phyloP scores from a whole-genome alignment of 2,888 invertebrate genomes.

The Hipparchia semele region DNA sequence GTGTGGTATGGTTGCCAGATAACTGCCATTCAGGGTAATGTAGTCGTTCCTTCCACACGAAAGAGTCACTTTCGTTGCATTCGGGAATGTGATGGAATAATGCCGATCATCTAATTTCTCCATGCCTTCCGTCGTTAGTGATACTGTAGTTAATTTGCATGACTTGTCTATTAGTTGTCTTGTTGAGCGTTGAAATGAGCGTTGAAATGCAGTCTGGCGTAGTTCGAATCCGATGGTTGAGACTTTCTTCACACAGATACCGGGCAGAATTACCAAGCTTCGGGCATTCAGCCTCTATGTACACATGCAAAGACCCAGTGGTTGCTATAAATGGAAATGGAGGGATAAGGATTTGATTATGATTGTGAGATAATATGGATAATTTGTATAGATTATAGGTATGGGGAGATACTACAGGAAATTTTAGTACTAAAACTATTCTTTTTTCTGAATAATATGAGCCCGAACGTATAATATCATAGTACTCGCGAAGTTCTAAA shows the following conservation, averaged over 20 bases:
- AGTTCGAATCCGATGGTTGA: background rate
- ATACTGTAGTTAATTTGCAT: background rate
- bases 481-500: background rate
- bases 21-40: background rate
- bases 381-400: background rate
- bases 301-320: background rate
- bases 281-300: background rate
- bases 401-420: background rate
- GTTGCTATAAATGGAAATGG: background rate
- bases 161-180: background rate
- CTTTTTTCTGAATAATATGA: background rate
- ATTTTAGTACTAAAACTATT: background rate
- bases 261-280: background rate
- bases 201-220: background rate
- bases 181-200: background rate
- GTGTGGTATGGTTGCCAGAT: background rate
- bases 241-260: background rate
- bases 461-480: background rate
- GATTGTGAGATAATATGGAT: background rate
- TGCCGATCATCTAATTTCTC: too few relatives aligned
- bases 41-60: background rate
- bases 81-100: background rate
- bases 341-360: background rate
- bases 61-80: background rate
- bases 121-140: background rate